Base-by-base conservation (phyloP, 2,888 invertebrate species). In the Cetonia aurata region DNA sequence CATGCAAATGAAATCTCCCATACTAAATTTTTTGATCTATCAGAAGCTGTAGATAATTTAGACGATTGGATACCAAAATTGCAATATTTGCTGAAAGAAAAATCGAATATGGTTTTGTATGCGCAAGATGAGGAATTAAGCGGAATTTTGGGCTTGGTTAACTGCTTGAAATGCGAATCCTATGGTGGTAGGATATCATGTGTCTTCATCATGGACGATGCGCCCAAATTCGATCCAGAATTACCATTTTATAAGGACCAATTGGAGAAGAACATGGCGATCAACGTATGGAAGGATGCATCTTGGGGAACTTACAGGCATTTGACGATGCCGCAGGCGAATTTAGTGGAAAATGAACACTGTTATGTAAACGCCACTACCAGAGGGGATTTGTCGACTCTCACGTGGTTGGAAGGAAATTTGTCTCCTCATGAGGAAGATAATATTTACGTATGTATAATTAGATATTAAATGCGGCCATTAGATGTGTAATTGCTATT, bases 61-160 rank as follows among this genome's bases (percentile, higher is more conserved):
- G 17, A 57, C 10, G 6, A 10, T 3, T 71, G 71, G 71, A 13
- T 67, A 3, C n/a, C 53, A 1, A 56, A 50, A 25, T 48, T 71
- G 37, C 62, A 67, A 37, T 25, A 65, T 9, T 10, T 41, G 1
- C 42, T 55, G 37, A 72, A 65, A 15, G 44, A n/a, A 6, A 13
- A 52, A 52, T 46, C 55, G 1, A 31, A 37, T 2, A n/a, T 92
- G 0, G 81, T 96, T 0, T 89, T 92, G 19, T 75, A 71, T 46
- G 57, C 69, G 9, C 72, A 87, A 72, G 88, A 89, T 73, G 90
- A 91, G 66, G 85, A 86, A 8, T 85, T 90, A 10, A 93, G 89
- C 79, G 97, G 98, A 19, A 86, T 96, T 0, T 82, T 96, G 19
- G 98, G 97, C 9, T 84, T 97, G 66, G 90, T 94, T 0, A 96